Conservation (phyloP, 2,888 invertebrate genomes). For the Hirtodrosophila trivittata region DNA sequence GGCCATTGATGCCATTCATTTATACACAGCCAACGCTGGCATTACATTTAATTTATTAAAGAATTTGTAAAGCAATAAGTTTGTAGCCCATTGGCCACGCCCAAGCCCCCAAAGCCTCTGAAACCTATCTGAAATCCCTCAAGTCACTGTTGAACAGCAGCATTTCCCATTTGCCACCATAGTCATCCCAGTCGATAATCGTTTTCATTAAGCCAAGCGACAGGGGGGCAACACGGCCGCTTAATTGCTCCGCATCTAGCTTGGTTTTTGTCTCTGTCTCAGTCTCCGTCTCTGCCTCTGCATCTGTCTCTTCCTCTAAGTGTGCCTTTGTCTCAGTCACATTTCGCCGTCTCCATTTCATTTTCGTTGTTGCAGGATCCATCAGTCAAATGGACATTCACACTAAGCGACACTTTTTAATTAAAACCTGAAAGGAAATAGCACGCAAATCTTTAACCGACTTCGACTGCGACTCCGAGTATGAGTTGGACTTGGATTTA, state of each 20-base stretch:
- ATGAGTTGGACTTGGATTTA: neutral
- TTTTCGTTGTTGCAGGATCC: conserved; percentile 14
- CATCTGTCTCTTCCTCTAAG: neutral
- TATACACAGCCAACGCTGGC: conserved; percentile 28
- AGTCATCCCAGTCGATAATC: conserved; percentile 65
- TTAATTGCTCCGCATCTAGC: conserved; percentile 59
- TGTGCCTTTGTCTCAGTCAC: conserved; percentile 2
- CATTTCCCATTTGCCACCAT: conserved; percentile 28
- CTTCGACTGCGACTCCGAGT: conserved; percentile 9
- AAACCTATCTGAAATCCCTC: no score
- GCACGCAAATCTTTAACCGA: conserved; percentile 52
- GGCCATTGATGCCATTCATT: conserved; percentile 51
- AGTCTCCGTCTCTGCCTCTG: neutral
- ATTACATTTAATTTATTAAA: conserved; percentile 77
- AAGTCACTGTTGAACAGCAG: no score
- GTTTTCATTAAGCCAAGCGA: conserved; percentile 72
- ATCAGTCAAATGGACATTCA: conserved; percentile 74
- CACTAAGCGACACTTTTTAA: conserved; percentile 78
- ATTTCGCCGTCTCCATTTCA: conserved; percentile 17
- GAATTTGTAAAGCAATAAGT: conserved; percentile 79
- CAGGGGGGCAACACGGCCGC: conserved; percentile 53
- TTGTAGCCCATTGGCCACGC: conserved; percentile 51
- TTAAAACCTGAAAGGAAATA: conserved; percentile 68
- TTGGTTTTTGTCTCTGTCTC: neutral
- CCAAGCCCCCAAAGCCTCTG: conserved; percentile 28